Conservation (phyloP, 1,140 invertebrate species). For the Venturia canescens region DNA sequence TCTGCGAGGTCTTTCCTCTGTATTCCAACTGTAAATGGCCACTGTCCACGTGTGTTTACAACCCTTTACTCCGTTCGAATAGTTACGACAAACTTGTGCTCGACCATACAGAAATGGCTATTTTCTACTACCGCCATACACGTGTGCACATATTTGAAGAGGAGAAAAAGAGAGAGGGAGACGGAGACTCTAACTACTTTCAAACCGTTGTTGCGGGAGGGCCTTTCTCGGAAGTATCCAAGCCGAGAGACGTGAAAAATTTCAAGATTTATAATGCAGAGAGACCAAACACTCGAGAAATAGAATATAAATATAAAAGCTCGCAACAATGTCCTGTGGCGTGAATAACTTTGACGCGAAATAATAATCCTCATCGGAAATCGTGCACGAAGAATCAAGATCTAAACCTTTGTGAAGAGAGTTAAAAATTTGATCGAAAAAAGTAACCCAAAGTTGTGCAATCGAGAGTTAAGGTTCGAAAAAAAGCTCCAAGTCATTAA, state of each 20-base stretch:
- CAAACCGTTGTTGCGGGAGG: conserved; percentile 23
- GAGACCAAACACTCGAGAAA: conserved; percentile 33
- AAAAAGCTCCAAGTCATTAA: too few species aligned
- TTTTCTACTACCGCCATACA: conserved; percentile 40
- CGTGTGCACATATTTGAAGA: conserved; percentile 16
- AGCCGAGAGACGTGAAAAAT: conserved; percentile 12
- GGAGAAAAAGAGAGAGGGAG: background rate
- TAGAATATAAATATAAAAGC: conserved; percentile 26
- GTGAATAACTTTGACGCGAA: conserved; percentile 3
- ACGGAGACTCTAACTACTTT: background rate
- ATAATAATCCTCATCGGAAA: background rate
- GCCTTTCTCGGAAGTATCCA: conserved; percentile 28
- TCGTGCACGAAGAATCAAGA: too few species aligned
- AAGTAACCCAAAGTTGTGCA: too few species aligned
- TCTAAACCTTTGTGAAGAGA: too few species aligned
- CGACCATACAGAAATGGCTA: conserved; percentile 38
- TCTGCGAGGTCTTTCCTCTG: conserved; percentile 24
- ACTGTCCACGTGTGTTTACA: conserved; percentile 37
- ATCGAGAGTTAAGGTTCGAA: too few species aligned
- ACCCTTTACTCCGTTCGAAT: conserved; percentile 33
- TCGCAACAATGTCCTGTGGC: conserved; percentile 17
- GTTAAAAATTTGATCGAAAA: too few species aligned
- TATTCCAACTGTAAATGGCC: conserved; percentile 15
- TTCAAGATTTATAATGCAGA: conserved; percentile 24
- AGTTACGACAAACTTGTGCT: conserved; percentile 33